Base-by-base conservation (phyloP, 1,140 invertebrate genomes). In the Cardiocondyla obscurior region DNA sequence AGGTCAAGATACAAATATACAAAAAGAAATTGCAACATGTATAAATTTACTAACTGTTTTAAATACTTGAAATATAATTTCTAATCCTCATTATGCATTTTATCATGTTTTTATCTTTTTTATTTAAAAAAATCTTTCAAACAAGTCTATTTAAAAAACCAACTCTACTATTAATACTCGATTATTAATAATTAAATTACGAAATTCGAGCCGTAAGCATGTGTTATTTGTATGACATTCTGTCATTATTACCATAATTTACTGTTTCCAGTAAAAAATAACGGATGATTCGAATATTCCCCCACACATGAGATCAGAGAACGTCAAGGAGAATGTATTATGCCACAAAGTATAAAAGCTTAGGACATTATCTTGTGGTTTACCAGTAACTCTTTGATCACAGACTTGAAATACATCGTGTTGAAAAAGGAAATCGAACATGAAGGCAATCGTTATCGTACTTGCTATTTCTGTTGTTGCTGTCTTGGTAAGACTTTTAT, bases 391-490 rank as follows among this genome's bases (percentile, higher is more conserved):
- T 46, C 14, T 10, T 44, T 44, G 74, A 51, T 65, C 65, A 49
- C 36, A 14, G 14, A 8, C 22, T 39, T 44, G 16, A 22, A 55
- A 10, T 12, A 3, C n/a, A 22, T 7, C 25, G 25, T 30, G 14
- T 39, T 6, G 0, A 19, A 39, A 30, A 25, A 10, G 55, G n/a
- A 57, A 33, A 51, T 65, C 16, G 12, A 86, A 84, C 10, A 90
- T 90, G 89, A 90, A 89, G 74, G 49, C 46, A 25, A 19, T 88
- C 36, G 51, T 82, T 4, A 46, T 89, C 16, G 16, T 92, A 2
- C 70, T 90, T 10, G 85, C 85, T 8, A 25, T 91, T 19, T 90
- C 86, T 60, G 3, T 93, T 12, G 87, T 77, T 42, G 85, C 87
- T 51, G 87, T 83, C 7, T 22, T 89, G 65, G 90, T 90, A 65